Conservation (phyloP, 2,888 invertebrate genomes). For the Limnephilus lunatus region DNA sequence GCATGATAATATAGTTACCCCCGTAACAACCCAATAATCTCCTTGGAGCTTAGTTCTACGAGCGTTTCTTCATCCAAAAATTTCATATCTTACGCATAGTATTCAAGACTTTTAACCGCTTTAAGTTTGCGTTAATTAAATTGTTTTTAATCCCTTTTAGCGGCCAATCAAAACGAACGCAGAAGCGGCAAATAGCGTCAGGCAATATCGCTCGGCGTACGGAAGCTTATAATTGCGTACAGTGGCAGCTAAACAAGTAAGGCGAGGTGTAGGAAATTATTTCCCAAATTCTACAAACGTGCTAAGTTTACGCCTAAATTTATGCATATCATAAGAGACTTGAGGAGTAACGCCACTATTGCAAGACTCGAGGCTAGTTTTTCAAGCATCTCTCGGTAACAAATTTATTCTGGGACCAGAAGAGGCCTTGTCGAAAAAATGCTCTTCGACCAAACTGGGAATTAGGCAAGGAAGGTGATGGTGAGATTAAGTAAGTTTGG, state of each 20-base stretch:
- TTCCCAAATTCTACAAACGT: conserved; percentile 54
- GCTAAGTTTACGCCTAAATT: conserved; percentile 59
- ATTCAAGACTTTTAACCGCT: not conserved
- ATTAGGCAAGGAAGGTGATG: no score
- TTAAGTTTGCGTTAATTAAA: conserved; percentile 43
- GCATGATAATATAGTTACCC: not conserved
- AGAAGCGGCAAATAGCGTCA: not conserved
- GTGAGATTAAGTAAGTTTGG: no score
- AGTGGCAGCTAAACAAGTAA: conserved; percentile 23
- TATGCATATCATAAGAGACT: conserved; percentile 63
- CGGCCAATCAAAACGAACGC: conserved; percentile 38
- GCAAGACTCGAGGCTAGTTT: conserved; percentile 36
- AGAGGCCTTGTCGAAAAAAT: no score
- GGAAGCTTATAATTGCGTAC: not conserved
- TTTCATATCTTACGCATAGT: not conserved
- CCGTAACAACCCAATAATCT: not conserved
- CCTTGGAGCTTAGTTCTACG: not conserved
- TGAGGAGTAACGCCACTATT: conserved; percentile 51
- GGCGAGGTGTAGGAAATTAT: conserved; percentile 51
- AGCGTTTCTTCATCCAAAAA: not conserved
- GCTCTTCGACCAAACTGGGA: no score
- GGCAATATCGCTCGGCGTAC: not conserved
- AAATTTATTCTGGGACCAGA: not conserved
- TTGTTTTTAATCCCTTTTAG: conserved; percentile 49
- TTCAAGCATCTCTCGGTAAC: not conserved